Conservation (phyloP, 2,888 invertebrate species). For the Microchrysa polita region DNA sequence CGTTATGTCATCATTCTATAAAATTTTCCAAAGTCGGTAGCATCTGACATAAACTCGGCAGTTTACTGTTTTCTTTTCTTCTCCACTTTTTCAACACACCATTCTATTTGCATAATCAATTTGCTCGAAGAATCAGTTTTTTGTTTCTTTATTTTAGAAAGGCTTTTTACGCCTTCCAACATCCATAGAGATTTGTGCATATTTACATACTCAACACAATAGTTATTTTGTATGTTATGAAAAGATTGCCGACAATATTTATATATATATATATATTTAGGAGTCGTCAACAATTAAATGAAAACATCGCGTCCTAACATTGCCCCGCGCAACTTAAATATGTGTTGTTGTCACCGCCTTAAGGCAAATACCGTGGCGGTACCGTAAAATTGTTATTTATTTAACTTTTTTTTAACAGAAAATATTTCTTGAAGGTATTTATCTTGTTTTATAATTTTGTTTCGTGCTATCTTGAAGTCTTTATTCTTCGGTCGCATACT, state of each 20-base stretch:
- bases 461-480: not conserved
- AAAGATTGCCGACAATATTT: constrained; percentile 9
- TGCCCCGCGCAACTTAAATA: not conserved
- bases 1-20: no score
- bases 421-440: constrained; percentile 11
- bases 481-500: not conserved
- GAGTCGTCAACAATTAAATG: not conserved
- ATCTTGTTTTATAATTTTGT: not conserved
- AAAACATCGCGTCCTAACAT: not conserved
- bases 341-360: constrained; percentile 30
- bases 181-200: no score
- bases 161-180: no score
- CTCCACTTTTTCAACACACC: no score
- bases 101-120: no score
- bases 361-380: constrained; percentile 33
- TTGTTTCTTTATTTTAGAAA: no score
- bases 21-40: no score
- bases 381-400: constrained; percentile 5
- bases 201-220: not conserved
- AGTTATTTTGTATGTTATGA: not conserved
- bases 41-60: no score
- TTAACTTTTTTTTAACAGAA: constrained; percentile 7
- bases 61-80: no score
- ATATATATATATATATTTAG: not conserved
- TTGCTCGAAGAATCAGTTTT: no score